Conservation (phyloP, 2,888 invertebrate species). For the Stegana nigrithorax region DNA sequence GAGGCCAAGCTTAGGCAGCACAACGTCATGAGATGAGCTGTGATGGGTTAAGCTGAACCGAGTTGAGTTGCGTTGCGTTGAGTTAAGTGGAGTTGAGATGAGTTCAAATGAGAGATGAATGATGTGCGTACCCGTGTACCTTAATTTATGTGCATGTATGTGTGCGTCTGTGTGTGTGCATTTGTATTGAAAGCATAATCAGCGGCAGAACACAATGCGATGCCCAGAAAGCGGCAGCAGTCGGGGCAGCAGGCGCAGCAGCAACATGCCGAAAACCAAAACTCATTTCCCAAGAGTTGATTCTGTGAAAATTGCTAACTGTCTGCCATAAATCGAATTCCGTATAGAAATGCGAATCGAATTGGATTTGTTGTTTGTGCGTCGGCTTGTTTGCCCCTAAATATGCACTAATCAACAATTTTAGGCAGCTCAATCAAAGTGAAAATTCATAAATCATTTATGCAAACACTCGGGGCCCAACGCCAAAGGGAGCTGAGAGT, state of each 20-base stretch:
- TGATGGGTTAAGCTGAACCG: too few relatives aligned
- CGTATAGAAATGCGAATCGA: conserved; percentile 1
- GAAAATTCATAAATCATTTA: conserved; percentile 59
- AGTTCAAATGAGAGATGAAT: too few relatives aligned
- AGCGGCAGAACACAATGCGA: too few relatives aligned
- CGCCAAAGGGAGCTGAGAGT: background rate
- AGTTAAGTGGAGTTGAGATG: too few relatives aligned
- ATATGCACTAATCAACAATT: conserved; percentile 53
- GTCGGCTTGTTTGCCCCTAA: conserved; percentile 8
- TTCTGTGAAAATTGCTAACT: conserved; percentile 1
- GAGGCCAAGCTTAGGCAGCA: too few relatives aligned
- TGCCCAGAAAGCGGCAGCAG: background rate
- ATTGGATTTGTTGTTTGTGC: too few relatives aligned
- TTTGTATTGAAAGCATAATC: too few relatives aligned
- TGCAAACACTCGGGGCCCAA: conserved; percentile 27
- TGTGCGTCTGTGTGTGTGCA: too few relatives aligned
- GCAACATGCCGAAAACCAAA: conserved; percentile 35
- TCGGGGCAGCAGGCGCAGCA: background rate
- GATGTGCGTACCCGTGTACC: too few relatives aligned
- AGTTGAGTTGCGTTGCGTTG: too few relatives aligned
- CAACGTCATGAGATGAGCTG: too few relatives aligned
- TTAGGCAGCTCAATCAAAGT: conserved; percentile 51
- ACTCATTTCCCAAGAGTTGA: conserved; percentile 49
- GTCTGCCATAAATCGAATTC: conserved; percentile 4
- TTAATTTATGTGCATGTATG: too few relatives aligned